Base-by-base conservation (phyloP, 2,888 invertebrate species). In the Cremastobaeus sp. region DNA sequence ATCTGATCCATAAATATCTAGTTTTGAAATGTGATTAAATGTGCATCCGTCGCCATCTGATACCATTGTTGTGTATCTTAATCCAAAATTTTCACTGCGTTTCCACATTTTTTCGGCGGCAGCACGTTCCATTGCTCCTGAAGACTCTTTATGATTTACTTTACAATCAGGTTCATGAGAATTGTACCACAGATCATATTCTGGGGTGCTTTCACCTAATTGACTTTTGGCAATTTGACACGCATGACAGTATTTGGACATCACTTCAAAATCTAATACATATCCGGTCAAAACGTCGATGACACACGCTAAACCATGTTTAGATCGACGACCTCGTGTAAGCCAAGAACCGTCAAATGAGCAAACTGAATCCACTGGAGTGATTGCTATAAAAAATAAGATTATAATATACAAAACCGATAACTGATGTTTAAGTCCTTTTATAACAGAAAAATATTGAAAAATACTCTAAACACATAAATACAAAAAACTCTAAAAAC, bases 41-140 rank as follows among this genome's bases (percentile, higher is more conserved):
- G 37, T 52, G 1, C 15, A 25, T 15, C 21, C 21, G 25, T 35
- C 37, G 4, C 15, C 37, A 11, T 37, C 37, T 3, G 37, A 25
- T 15, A 52, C 17, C 17, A 50, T 50, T 6, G n/a, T 32, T 1
- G 45, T 43, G 17, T 25, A 57, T 21, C 32, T 20, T 6, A 57
- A 45, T 6, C 45, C 59, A 15, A 47, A 59, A 14, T 1, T 2
- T 17, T 35, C 28, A 15, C 17, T 37, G 1, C 18, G 17, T 28
- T 43, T 47, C 59, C 21, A 59, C 1, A 47, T 59, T 21, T 5
- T 47, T 43, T 59, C 37, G 8, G 25, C 25, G 17, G 52, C 37
- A 15, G 8, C 17, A 9, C 5, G 4, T 34, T 37, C 52, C 37
- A 25, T 25, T 15, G 18, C 17, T 34, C 20, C 48, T 4, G 34